Evolutionary conservation across 1,140 invertebrate genomes (phyloP).

Genomic region (Pachyrhynchus sulphureomaculatus): DNA sequence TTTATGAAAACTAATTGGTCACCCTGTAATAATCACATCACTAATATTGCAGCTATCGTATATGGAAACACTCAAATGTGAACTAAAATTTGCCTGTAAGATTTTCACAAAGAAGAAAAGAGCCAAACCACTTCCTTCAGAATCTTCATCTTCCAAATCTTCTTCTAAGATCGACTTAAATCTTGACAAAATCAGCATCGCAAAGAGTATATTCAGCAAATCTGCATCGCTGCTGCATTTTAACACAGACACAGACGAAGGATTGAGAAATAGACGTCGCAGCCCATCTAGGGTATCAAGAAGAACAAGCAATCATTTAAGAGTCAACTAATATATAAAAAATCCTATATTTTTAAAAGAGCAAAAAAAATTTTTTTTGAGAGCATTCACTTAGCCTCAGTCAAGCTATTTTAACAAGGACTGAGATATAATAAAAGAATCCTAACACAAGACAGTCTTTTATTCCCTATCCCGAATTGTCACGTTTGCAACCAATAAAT

Average conservation of each 20-base stretch:
- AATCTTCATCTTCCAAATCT: conserved; percentile 22
- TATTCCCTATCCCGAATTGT: too few species aligned
- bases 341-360: too few species aligned
- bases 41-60: conserved; percentile 67
- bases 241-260: not conserved
- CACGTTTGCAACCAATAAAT: too few species aligned
- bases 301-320: not conserved
- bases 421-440: too few species aligned
- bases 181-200: conserved; percentile 6
- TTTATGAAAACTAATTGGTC: too few species aligned
- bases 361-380: too few species aligned
- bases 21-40: too few species aligned
- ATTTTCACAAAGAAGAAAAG: conserved; percentile 66
- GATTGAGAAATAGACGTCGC: not conserved
- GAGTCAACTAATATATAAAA: not conserved
- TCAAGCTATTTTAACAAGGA: too few species aligned
- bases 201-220: conserved; percentile 14
- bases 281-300: not conserved
- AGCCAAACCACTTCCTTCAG: conserved; percentile 46
- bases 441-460: too few species aligned
- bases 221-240: conserved; percentile 8
- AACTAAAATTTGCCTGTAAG: conserved; percentile 64
- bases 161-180: not conserved
- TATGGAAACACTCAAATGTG: conserved; percentile 62
- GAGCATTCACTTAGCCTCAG: too few species aligned